These are phyloP conservation scores for Drosophila recens DNA, from an alignment of 2,888 invertebrate species.

Conservation along the genomic window DNA sequence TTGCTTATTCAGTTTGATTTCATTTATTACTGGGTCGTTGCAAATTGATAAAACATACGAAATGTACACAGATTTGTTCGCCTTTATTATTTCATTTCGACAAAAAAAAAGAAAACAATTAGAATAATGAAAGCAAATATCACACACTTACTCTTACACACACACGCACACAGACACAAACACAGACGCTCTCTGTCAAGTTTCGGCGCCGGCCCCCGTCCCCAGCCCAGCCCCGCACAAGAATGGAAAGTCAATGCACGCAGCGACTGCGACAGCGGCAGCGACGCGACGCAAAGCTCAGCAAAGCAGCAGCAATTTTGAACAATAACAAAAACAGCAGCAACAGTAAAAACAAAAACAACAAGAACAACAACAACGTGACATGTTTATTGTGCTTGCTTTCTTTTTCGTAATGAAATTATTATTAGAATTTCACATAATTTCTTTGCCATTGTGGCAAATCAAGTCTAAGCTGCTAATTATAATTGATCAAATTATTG, in stretches of 20 bases:
- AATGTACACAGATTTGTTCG: slow-evolving; percentile 17
- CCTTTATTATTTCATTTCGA: slow-evolving; percentile 42
- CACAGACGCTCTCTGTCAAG: slow-evolving; percentile 19
- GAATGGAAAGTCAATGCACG: slow-evolving; percentile 77
- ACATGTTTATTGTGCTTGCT: slow-evolving; percentile 52
- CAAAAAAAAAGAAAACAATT: slow-evolving; percentile 31
- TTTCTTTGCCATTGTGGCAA: slow-evolving; percentile 24
- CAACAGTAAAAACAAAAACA: slow-evolving; percentile 20
- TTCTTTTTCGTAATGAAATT: slow-evolving; percentile 73
- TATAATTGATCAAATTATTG: slow-evolving; percentile 24
- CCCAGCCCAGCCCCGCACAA: slow-evolving; percentile 28
- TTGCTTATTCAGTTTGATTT: slow-evolving; percentile 56
- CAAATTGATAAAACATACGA: slow-evolving; percentile 17
- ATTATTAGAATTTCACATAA: slow-evolving; percentile 73
- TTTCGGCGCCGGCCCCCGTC: slow-evolving; percentile 10
- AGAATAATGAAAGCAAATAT: slow-evolving; percentile 62
- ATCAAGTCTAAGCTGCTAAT: slow-evolving; percentile 28
- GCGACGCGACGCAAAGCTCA: slow-evolving; percentile 36
- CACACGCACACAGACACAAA: slow-evolving; percentile 9
- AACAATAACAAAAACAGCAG: slow-evolving; percentile 31
- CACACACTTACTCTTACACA: slow-evolving; percentile 23
- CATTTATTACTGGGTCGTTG: slow-evolving; percentile 48
- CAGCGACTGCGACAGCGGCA: slow-evolving; percentile 57
- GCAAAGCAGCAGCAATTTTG: slow-evolving; percentile 40
- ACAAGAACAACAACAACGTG: slow-evolving; percentile 25